These are phyloP conservation scores for Camponotus fellah DNA, from an alignment of 2,888 invertebrate genomes.

Conservation along the genomic window DNA sequence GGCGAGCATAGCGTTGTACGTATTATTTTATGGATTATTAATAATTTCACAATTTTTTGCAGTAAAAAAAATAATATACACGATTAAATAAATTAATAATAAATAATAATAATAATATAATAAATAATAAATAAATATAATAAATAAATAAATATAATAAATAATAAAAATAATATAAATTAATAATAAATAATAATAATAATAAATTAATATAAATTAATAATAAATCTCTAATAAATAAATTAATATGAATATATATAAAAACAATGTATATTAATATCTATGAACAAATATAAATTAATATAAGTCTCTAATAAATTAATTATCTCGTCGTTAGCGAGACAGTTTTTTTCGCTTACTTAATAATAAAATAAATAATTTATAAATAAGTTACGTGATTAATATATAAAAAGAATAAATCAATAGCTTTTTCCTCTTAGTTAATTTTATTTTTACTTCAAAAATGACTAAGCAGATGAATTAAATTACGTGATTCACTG, in stretches of 20 bases:
- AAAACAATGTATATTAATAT: too few relatives aligned
- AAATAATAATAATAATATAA: background rate
- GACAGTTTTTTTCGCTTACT: background rate
- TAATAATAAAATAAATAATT: background rate
- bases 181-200: too few relatives aligned
- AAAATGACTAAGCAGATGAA: background rate
- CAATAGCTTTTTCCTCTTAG: background rate
- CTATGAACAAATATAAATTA: too few relatives aligned
- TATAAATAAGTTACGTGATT: background rate
- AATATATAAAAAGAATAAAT: background rate
- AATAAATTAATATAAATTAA: background rate
- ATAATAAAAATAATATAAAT: too few relatives aligned
- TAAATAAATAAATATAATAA: background rate
- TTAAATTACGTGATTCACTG: conserved; percentile 2
- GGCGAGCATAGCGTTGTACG: background rate
- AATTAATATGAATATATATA: background rate
- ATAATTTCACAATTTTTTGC: background rate
- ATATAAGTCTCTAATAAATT: background rate
- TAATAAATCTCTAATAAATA: background rate
- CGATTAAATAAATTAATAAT: background rate
- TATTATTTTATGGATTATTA: conserved; percentile 1
- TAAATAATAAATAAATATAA: background rate
- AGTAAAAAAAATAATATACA: background rate
- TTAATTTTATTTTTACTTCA: background rate
- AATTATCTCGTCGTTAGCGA: background rate